Evolutionary conservation across 2,113 vertebrate species (phyloP).

Genomic region (Prionailurus viverrinus): DNA sequence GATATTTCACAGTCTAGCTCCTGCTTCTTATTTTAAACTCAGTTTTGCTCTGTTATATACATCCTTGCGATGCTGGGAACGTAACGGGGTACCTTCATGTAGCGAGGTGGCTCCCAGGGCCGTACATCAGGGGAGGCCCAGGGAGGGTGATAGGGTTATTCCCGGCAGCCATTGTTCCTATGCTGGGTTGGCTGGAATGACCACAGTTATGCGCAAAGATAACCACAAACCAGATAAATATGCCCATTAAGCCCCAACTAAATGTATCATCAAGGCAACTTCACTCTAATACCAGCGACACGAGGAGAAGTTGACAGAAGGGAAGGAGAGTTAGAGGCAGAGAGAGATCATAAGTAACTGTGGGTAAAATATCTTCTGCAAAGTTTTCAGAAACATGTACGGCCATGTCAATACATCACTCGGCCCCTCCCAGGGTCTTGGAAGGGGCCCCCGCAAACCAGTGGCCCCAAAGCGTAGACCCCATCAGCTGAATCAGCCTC

Average conservation of each 20-base stretch:
- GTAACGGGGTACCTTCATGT: rapidly evolving
- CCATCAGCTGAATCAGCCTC: not conserved
- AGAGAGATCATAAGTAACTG: not conserved
- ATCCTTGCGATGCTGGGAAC: not conserved
- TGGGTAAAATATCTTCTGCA: not conserved
- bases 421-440: not conserved
- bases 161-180: not conserved
- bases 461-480: rapidly evolving
- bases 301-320: not conserved
- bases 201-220: not conserved
- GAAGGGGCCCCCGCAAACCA: not conserved
- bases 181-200: not conserved
- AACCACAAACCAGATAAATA: not conserved
- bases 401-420: rapidly evolving
- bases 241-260: not conserved
- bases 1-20: not conserved
- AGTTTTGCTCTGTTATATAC: not conserved
- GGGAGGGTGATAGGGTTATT: not conserved
- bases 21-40: not conserved
- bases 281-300: rapidly evolving
- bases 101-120: no score
- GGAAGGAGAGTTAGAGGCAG: not conserved
- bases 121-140: no score
- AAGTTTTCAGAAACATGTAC: not conserved
- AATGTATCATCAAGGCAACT: not conserved